A percentile compares a stretch with the other conserved stretches of the same genome.
phyloP scores from a whole-genome alignment of 2,113 vertebrate genomes.

The Callospermophilus lateralis region DNA sequence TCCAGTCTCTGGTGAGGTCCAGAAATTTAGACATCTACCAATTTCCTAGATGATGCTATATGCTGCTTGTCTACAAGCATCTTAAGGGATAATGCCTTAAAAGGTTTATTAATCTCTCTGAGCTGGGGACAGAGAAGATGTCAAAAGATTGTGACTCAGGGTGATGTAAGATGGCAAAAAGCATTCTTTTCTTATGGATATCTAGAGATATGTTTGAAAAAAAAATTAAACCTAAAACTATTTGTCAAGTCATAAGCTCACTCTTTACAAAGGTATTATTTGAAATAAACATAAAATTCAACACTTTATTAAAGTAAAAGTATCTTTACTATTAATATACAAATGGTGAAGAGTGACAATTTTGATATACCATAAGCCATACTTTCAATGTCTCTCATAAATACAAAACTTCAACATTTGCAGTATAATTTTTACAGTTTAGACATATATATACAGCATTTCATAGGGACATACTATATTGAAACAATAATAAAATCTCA shows the following conservation, averaged over 20 bases:
- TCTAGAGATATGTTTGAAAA: background rate
- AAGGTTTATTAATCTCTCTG: background rate
- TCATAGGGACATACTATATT: conserved; percentile 87
- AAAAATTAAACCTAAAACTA: background rate
- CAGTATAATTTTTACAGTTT: conserved; percentile 90
- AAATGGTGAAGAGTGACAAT: conserved; percentile 92
- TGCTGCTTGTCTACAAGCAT: background rate
- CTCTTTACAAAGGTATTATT: conserved; percentile 68
- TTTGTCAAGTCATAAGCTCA: conserved; percentile 49
- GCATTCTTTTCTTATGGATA: background rate
- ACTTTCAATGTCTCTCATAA: conserved; percentile 91
- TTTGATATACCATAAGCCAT: conserved; percentile 90
- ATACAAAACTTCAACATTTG: conserved; percentile 92
- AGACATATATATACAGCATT: conserved; percentile 89
- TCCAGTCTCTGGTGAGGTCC: background rate
- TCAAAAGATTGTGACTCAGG: background rate
- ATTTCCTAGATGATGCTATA: background rate
- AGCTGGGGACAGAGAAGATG: background rate
- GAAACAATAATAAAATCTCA: conserved; percentile 86
- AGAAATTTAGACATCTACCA: background rate
- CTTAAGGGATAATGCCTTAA: background rate
- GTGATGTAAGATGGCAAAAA: background rate
- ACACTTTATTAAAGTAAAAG: conserved; percentile 91
- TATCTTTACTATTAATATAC: conserved; percentile 93
- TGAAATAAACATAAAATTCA: conserved; percentile 86